Evolutionary conservation across 2,797 vertebrate species (phyloP), one percentile per base, ranked within the genome.

Genomic region (Choloepus didactylus): DNA sequence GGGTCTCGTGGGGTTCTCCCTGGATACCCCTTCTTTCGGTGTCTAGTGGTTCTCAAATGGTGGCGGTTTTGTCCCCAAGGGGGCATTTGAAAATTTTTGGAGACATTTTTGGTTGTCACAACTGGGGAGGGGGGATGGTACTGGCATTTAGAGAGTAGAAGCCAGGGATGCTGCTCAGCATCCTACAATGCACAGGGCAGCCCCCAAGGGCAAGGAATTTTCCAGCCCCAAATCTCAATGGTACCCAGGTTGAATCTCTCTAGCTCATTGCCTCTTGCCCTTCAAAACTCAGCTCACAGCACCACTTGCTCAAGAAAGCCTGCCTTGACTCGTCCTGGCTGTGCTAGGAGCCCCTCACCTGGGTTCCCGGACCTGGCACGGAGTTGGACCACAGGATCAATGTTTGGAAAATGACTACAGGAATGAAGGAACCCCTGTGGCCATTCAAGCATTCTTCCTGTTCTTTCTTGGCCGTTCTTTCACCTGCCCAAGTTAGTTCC

Each of bases 181-280:
- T 18, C 35, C 29, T 16, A 5, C 73, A 31, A 18, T 2, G 9
- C 41, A 44, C 31, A 46, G 79, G 67, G 38, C 35, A 29, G 67
- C 3, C 2, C 54, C 54, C 64, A 4, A 12, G 27, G 2, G 5
- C 8, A 4, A n/a, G 35, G 44, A 54, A 1, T 10, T 0, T 29
- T 21, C 29, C 72, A 38, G 31, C 19, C 49, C 66, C 6, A 46
- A 31, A 49, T 16, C 70, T 25, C 11, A 0, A 21, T 7, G 15
- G 44, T 1, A 27, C 25, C 62, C 44, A 21, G 44, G n/a, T 10
- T 7, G n/a, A 59, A 60, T 21, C 29, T 49, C 54, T 91, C 80
- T 31, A 76, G 46, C 76, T n/a, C 10, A n/a, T 27, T 10, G 31
- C 21, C 19, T 6, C 15, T n/a, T 38, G 54, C 3, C 54, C 46